Conservation (phyloP, 2,113 vertebrate genomes). For the Phaetusa simplex region DNA sequence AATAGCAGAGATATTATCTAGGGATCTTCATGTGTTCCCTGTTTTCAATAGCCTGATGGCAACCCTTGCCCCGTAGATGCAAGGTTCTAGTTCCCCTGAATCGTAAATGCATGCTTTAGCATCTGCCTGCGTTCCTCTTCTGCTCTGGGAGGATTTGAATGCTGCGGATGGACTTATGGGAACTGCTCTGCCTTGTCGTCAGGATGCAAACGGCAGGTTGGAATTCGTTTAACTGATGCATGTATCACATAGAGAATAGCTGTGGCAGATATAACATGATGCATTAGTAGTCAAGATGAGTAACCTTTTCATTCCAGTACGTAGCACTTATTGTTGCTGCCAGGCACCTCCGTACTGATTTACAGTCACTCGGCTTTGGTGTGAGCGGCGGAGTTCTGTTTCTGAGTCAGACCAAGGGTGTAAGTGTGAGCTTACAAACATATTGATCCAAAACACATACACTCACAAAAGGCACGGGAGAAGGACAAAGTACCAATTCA, state of each 20-base stretch:
- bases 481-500: background rate
- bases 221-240: background rate
- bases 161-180: background rate
- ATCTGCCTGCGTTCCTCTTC: background rate
- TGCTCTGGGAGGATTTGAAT: background rate
- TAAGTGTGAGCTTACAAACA: background rate
- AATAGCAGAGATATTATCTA: background rate
- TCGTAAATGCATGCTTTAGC: background rate
- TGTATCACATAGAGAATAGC: background rate
- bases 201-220: background rate
- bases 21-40: background rate
- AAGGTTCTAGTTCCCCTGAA: background rate
- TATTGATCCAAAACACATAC: background rate
- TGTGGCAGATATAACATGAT: background rate
- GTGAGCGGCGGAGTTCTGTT: background rate
- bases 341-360: conserved; percentile 3
- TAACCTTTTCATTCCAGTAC: background rate
- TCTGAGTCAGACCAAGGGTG: background rate
- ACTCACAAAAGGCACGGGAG: background rate
- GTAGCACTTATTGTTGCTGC: background rate
- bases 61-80: background rate
- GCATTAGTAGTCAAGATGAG: conserved; percentile 12
- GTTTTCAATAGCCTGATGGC: background rate
- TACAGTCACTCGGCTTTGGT: background rate
- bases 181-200: background rate